These are phyloP conservation scores for Pygoscelis adeliae DNA, from an alignment of 2,113 vertebrate genomes.

Conservation along the genomic window DNA sequence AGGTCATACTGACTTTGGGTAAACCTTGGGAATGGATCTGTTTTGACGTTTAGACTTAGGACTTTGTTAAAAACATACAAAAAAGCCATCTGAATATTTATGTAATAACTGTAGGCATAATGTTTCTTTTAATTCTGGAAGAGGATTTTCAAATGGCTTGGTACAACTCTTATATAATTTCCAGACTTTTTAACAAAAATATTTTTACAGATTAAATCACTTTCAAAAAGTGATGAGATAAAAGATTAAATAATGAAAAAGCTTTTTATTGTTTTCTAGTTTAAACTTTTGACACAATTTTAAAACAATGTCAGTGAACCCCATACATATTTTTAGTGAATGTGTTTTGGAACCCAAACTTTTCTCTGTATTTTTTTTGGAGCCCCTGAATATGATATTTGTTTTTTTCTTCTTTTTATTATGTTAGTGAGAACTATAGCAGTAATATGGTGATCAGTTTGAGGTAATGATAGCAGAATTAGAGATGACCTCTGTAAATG, in stretches of 20 bases:
- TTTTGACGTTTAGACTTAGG: neutral
- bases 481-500: neutral
- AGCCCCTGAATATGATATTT: fast-evolving
- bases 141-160: neutral
- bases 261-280: neutral
- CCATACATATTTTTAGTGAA: neutral
- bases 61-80: neutral
- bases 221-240: neutral
- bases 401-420: neutral
- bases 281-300: neutral
- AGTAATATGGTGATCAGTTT: neutral
- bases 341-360: neutral
- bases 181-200: neutral
- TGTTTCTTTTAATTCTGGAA: neutral
- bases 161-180: neutral
- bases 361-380: neutral
- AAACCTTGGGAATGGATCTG: neutral
- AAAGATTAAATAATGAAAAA: neutral
- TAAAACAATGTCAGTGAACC: neutral
- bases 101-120: neutral
- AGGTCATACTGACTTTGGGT: neutral
- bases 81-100: neutral
- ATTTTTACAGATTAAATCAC: neutral
- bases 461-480: neutral
- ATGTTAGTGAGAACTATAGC: neutral